Percentiles rank a stretch among this genome's conserved stretches.
Conservation (phyloP, 2,888 invertebrate species). For the Amblyteles armatorius region DNA sequence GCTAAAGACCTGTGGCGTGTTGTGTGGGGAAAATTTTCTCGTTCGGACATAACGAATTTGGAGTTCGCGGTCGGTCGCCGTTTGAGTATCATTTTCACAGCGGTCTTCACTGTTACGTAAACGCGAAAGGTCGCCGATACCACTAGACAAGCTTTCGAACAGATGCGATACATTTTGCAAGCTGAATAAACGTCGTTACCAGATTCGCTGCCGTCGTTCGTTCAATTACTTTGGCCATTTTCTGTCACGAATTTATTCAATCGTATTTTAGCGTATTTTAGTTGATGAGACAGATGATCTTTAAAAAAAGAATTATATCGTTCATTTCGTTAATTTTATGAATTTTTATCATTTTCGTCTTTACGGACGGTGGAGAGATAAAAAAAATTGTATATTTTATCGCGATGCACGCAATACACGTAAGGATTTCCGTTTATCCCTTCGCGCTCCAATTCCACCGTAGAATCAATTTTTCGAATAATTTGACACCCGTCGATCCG, state of each 20-base stretch:
- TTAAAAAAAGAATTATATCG: background rate
- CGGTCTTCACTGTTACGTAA: background rate
- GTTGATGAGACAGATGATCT: background rate
- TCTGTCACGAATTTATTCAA: background rate
- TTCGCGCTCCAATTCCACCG: conserved; percentile 12
- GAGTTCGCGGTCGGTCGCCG: conserved; percentile 5
- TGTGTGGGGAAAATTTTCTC: background rate
- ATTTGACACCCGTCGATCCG: conserved; percentile 10
- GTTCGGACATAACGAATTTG: background rate
- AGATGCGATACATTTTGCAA: background rate
- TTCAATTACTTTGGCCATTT: too few relatives aligned
- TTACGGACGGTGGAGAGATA: background rate
- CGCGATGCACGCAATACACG: background rate
- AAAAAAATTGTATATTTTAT: background rate
- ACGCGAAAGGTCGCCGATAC: conserved; percentile 20
- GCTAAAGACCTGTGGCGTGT: background rate
- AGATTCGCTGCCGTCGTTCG: background rate
- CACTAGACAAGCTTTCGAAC: conserved; percentile 22
- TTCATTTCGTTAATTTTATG: background rate
- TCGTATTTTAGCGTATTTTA: background rate
- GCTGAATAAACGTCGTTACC: background rate
- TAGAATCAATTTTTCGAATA: conserved; percentile 13
- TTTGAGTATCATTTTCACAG: conserved; percentile 3
- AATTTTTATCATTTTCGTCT: background rate
- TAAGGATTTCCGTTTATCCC: conserved; percentile 4